Conservation (phyloP, 2,113 vertebrate species). For the Megaceryle torquata region DNA sequence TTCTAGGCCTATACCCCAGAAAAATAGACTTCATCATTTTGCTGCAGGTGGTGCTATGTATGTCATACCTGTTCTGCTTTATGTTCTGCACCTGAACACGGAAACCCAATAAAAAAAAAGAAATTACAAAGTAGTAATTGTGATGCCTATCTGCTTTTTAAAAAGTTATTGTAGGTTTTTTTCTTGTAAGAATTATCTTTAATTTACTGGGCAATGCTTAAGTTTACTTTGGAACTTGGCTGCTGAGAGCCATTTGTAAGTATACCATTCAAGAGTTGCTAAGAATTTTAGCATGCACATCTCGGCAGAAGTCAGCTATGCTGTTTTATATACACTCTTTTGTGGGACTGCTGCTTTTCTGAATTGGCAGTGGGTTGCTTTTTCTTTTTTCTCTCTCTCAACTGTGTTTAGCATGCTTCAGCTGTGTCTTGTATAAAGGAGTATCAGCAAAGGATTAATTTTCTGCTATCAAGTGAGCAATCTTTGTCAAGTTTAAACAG, state of each 20-base stretch:
- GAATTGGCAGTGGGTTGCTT: background rate
- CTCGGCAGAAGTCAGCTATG: background rate
- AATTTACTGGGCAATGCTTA: background rate
- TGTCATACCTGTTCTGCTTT: background rate
- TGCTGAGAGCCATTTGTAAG: background rate
- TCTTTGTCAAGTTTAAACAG: background rate
- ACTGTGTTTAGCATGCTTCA: background rate
- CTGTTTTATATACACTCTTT: fast-evolving
- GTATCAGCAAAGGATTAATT: background rate
- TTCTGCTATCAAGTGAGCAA: background rate
- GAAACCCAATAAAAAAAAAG: background rate
- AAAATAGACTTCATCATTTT: background rate
- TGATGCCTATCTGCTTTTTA: background rate
- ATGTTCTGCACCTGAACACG: background rate
- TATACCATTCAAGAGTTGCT: background rate
- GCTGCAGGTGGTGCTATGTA: background rate
- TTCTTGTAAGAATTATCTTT: background rate
- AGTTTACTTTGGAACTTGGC: background rate
- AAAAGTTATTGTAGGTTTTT: background rate
- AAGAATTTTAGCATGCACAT: background rate
- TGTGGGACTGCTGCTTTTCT: background rate
- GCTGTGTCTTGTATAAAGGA: background rate
- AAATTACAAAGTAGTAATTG: background rate
- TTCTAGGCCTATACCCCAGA: background rate
- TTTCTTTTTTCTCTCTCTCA: background rate